phyloP scores from a whole-genome alignment of 2,888 invertebrate genomes.

The Calameuta idolon region DNA sequence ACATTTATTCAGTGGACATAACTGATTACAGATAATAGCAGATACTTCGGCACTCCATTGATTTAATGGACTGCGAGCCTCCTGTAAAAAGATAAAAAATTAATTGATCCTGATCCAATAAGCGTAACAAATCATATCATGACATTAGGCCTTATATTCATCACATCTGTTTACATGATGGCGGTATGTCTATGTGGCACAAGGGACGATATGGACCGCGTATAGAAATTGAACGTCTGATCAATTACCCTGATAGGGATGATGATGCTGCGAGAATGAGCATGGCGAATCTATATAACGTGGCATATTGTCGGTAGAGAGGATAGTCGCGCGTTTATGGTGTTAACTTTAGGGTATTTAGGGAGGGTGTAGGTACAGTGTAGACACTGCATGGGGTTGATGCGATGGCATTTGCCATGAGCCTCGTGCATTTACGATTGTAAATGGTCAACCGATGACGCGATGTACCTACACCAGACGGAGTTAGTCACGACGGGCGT shows the following conservation, averaged over 20 bases:
- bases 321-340: slow-evolving; percentile 5
- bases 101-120: not conserved
- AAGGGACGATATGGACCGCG: not conserved
- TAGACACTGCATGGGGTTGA: not conserved
- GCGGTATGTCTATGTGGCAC: not conserved
- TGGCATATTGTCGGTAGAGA: slow-evolving; percentile 38
- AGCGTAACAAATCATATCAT: slow-evolving; percentile 53
- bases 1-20: not conserved
- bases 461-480: slow-evolving; percentile 36
- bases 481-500: slow-evolving; percentile 37
- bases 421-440: slow-evolving; percentile 31
- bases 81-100: not conserved
- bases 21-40: not conserved
- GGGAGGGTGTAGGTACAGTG: not conserved
- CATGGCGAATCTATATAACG: slow-evolving; percentile 41
- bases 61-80: not conserved
- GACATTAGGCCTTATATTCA: slow-evolving; percentile 47
- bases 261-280: slow-evolving; percentile 42
- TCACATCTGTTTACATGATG: slow-evolving; percentile 42
- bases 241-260: not conserved
- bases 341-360: not conserved
- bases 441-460: slow-evolving; percentile 52
- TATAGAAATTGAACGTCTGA: not conserved
- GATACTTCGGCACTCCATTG: too few species aligned
- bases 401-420: slow-evolving; percentile 6